Base-by-base conservation (phyloP, 1,140 invertebrate species). In the Gonatopus flavifemur region DNA sequence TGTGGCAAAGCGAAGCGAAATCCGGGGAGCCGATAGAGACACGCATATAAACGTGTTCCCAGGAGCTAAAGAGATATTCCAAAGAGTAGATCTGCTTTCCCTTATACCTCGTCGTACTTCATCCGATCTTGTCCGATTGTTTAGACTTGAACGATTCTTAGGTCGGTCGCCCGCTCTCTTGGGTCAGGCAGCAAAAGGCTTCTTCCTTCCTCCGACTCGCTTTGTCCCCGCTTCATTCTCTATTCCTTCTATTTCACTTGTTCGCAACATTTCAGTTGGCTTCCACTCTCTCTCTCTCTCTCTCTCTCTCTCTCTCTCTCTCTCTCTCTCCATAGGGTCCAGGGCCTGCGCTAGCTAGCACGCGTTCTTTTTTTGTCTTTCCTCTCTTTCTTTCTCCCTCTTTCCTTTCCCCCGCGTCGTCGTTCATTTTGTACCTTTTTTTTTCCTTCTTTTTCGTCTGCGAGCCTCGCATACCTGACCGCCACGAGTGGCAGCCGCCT, bases 381-480 rank as follows among this genome's bases (percentile, higher is more conserved):
- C 18, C 41, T 33, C 20, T 22, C 7, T 30, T 30, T 28, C 37
- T 28, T 19, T 21, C 33, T 12, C 20, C 19, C 19, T 36, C 15
- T 10, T 36, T 2, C 16, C 25, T 7, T 28, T 28, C 25, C 25
- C 54, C 6, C 31, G 52, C 22, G 15, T 13, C 7, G 32, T 9
- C 32, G 7, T 4, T 30, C 28, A 55, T 59, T 63, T 43, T 39
- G 36, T 57, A 48, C 54, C 50, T 52, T 20, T 20, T n/a, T 16
- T 8, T 36, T 36, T 16, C 12, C 15, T 36, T 36, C 33, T 36
- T 16, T 16, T n/a, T 15, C 16, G 33, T 36, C 8, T 36, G 9
- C 55, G 57, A 57, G 58, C 56, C 55, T 65, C 56, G 61, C 63
- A 66, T 68, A 64, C 64, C 62, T 68, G 58, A 66, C 63, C 63